Conservation (phyloP, 1,140 invertebrate genomes). For the Ruditapes philippinarum region DNA sequence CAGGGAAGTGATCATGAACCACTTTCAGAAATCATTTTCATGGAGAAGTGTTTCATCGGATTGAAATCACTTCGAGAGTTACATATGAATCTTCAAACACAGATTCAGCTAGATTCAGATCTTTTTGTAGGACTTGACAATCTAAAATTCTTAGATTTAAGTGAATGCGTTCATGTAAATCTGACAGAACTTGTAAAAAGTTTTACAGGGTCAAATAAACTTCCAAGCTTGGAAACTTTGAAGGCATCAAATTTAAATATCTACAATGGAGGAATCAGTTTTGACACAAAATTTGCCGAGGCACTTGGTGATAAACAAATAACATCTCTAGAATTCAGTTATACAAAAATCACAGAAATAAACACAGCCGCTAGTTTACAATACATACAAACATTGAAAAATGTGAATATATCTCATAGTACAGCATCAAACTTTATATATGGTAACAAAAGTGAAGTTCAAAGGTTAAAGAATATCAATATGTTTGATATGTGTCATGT, state of each 20-base stretch:
- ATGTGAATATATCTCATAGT: neutral
- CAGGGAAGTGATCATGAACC: neutral
- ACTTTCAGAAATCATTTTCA: neutral
- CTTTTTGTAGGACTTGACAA: neutral
- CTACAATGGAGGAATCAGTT: neutral
- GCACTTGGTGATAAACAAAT: neutral
- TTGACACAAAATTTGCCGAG: neutral
- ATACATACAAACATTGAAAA: neutral
- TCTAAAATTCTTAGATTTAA: neutral
- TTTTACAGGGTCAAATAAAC: neutral
- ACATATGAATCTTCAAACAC: neutral
- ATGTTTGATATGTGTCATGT: neutral
- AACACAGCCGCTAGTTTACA: neutral
- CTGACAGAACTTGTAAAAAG: neutral
- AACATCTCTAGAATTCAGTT: neutral
- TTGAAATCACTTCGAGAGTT: neutral
- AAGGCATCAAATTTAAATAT: neutral
- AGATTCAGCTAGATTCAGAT: neutral
- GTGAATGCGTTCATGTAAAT: neutral
- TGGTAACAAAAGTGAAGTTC: neutral
- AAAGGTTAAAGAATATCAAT: neutral
- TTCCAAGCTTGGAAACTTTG: neutral
- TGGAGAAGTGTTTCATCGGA: neutral
- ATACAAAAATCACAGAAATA: neutral
- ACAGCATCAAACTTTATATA: neutral